Evolutionary conservation across 2,797 vertebrate genomes (phyloP).

Genomic region (Morus bassanus): DNA sequence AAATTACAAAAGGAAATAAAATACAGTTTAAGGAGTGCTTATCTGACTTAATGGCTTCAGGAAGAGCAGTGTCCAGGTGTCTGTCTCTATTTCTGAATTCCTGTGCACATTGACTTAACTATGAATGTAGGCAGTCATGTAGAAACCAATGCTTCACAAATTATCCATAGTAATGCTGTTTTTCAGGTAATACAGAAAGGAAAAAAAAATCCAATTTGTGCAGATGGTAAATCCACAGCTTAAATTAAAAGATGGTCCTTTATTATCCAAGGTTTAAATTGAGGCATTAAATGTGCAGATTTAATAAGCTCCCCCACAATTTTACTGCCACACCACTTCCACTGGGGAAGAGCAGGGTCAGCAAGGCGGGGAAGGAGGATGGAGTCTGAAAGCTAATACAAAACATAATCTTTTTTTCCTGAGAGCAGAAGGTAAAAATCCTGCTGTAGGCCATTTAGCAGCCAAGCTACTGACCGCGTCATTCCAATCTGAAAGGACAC

Average conservation of each 20-base stretch:
- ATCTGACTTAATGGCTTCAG: not conserved
- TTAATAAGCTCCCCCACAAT: conserved; percentile 22
- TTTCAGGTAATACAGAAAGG: not conserved
- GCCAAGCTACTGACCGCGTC: not conserved
- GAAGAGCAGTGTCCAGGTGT: not conserved
- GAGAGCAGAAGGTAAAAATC: not conserved
- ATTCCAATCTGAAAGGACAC: not conserved
- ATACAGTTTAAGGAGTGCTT: not conserved
- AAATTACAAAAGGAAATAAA: not conserved
- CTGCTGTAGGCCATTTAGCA: not conserved
- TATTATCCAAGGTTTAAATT: conserved; percentile 54
- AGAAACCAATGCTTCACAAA: not conserved
- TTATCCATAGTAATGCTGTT: not conserved
- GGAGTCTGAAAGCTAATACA: not conserved
- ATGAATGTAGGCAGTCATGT: not conserved
- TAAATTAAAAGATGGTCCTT: conserved; percentile 35
- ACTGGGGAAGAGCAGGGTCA: not conserved
- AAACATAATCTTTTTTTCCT: not conserved
- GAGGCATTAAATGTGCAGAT: conserved; percentile 42
- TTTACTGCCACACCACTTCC: not conserved
- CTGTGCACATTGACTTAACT: not conserved
- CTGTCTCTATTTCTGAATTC: not conserved
- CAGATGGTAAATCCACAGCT: conserved; percentile 46
- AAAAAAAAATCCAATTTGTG: not conserved
- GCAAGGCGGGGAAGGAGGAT: not conserved